phyloP scores from a whole-genome alignment of 2,113 vertebrate genomes.

The Melospiza melodia region DNA sequence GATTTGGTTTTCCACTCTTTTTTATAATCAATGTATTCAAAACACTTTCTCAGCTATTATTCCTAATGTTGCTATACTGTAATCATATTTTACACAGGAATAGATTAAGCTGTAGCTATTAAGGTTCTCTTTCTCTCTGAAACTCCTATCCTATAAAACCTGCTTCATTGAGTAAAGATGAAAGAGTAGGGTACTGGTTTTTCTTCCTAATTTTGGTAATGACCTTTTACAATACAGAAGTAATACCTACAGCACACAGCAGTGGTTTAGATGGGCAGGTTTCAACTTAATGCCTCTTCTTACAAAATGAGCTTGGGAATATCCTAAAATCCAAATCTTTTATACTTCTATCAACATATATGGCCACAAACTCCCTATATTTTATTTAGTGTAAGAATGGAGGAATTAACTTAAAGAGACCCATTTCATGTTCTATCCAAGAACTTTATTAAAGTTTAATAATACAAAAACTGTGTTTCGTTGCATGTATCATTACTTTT shows the following conservation, averaged over 20 bases:
- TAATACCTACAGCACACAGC: neutral
- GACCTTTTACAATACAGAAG: neutral
- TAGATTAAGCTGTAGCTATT: neutral
- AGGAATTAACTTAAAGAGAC: neutral
- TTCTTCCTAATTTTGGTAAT: neutral
- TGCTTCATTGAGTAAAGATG: neutral
- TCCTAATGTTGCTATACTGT: neutral
- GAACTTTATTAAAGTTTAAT: neutral
- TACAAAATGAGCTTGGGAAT: neutral
- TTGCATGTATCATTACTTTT: neutral
- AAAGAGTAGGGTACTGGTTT: neutral
- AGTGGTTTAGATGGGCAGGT: neutral
- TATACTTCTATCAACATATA: neutral
- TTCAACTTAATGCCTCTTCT: neutral
- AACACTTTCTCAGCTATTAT: neutral
- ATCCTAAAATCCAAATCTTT: neutral
- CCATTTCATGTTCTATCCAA: neutral
- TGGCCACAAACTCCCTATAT: rapidly evolving
- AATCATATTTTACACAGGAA: neutral
- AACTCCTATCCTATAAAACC: neutral
- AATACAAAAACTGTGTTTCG: neutral
- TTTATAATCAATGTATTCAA: neutral
- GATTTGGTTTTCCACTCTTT: neutral
- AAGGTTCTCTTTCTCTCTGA: neutral
- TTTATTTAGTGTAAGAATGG: neutral